Evolutionary conservation across 2,797 vertebrate genomes (phyloP), one percentile per base, ranked within the genome.

Genomic region (Tarsius wallacei): DNA sequence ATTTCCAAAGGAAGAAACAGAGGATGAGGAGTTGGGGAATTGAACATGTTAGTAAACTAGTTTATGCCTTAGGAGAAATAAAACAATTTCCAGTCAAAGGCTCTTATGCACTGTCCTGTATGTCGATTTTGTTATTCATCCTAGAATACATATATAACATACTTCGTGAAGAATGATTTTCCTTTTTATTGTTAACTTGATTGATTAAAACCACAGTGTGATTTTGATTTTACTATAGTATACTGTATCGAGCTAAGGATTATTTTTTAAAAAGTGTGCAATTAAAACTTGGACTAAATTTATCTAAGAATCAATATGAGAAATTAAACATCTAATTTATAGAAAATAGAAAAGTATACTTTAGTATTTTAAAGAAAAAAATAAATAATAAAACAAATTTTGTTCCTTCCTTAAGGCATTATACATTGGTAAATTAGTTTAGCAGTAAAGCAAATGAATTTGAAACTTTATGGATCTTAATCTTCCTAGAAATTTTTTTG

Each of bases 271-370:
- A 97, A 94, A 84, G 10, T 68, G 42, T 87, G 5, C 16, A 93
- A 77, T 90, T 93, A 93, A 91, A 82, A 90, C 7, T 86, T 94
- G 59, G 16, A 15, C 90, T 82, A 97, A 84, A 82, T 59, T 81
- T 90, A 90, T 73, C 42, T 68, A 63, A 81, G 77, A 49, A 81
- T 83, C 26, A 80, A 22, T 64, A n/a, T 66, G 33, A 90, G 21
- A 89, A 88, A 73, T 93, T 94, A 78, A 81, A 77, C 26, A 5
- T 47, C 26, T 80, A 91, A 59, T 76, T 83, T 86, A 70, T 64
- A 89, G 22, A 85, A 94, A 82, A 42, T 85, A 66, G 33, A 94
- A 97, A 85, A 61, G 15, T 0, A 81, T 73, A 57, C 31, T 82
- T 90, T 82, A 84, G 26, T 81, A 86, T 26, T 91, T 88, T 81